Conservation (phyloP, 2,888 invertebrate genomes). For the Eupithecia subfuscata region DNA sequence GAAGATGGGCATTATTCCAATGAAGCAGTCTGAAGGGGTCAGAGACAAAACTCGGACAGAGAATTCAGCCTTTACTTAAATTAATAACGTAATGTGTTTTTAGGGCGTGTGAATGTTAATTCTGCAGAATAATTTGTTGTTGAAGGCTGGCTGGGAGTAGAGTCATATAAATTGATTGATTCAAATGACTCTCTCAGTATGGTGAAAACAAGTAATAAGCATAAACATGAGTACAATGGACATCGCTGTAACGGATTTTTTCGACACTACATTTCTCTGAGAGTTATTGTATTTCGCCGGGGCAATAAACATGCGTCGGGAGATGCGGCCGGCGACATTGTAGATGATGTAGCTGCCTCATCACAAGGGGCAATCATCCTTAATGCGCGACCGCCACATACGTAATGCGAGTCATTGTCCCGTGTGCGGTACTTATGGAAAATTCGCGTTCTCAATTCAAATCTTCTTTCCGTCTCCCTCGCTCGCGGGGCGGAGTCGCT, state of each 20-base stretch:
- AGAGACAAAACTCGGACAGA: constrained; percentile 48
- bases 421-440: constrained; percentile 83
- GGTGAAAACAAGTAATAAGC: constrained; percentile 81
- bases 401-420: constrained; percentile 84
- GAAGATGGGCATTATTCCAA: constrained; percentile 60
- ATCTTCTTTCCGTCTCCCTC: constrained; percentile 82
- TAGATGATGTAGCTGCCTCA: constrained; percentile 82
- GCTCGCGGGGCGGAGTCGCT: constrained; percentile 82
- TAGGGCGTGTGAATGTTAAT: constrained; percentile 48
- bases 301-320: constrained; percentile 74
- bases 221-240: constrained; percentile 79
- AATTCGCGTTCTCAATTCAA: constrained; percentile 84
- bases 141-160: background rate
- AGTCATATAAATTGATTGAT: constrained; percentile 66
- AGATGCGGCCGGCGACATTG: constrained; percentile 79
- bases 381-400: constrained; percentile 83
- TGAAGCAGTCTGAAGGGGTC: constrained; percentile 55
- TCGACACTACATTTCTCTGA: constrained; percentile 77
- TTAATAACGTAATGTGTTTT: constrained; percentile 20
- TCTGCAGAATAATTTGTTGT: background rate
- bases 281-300: constrained; percentile 80
- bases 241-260: constrained; percentile 71
- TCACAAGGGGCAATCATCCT: constrained; percentile 84
- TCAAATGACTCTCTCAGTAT: constrained; percentile 66
- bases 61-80: constrained; percentile 33